Conservation (phyloP, 2,113 vertebrate species). For the Rhinopomastus cyanomelas region DNA sequence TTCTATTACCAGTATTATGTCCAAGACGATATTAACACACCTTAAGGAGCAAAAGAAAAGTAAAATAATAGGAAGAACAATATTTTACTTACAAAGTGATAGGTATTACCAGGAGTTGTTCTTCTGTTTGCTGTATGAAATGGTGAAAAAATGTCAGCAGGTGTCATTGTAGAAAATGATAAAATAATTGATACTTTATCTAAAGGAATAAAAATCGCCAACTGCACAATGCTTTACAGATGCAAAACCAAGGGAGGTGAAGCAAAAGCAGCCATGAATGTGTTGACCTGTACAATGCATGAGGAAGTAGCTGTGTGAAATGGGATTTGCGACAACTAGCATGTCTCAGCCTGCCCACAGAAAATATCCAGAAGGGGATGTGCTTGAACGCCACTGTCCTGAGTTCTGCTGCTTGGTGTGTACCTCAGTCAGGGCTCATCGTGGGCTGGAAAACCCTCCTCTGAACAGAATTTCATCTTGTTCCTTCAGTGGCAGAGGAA, state of each 20-base stretch:
- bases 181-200: background rate
- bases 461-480: background rate
- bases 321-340: background rate
- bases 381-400: background rate
- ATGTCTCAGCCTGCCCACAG: background rate
- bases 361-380: background rate
- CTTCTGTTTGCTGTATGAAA: constrained; percentile 52
- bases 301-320: constrained; percentile 3
- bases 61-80: background rate
- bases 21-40: background rate
- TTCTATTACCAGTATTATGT: background rate
- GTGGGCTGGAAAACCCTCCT: background rate
- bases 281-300: background rate
- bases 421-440: background rate
- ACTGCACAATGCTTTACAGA: background rate
- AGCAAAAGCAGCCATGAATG: background rate
- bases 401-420: background rate
- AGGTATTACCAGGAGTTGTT: background rate
- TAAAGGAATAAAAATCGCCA: background rate
- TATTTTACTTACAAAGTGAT: constrained; percentile 52
- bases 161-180: background rate
- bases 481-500: background rate
- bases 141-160: background rate
- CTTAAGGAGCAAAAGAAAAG: background rate
- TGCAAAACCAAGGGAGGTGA: background rate